Base-by-base conservation (phyloP, 2,797 vertebrate genomes). In the Coccyzus lansbergi region DNA sequence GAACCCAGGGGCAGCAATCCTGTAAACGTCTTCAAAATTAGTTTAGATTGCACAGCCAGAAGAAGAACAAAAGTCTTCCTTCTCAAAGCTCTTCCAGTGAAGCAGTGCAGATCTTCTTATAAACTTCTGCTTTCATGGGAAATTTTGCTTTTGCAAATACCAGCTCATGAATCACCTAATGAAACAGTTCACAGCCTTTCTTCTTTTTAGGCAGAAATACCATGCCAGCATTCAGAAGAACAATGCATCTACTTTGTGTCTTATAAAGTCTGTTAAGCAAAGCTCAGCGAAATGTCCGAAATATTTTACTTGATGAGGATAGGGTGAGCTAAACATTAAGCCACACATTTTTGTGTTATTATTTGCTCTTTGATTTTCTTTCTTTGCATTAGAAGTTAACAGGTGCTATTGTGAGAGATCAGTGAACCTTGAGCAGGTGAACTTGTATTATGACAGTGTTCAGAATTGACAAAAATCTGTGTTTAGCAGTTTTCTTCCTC, bases 321-420 rank as follows among this genome's bases (percentile, higher is more conserved):
- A 83, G 70, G 29, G 17, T 36, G 31, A 93, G 38, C 48, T 67
- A 69, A 92, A 93, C 93, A 86, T 63, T 40, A 91, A 82, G 64
- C 63, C 51, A n/a, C 44, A 4, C 8, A 25, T 28, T 70, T 63
- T 70, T 53, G 16, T 72, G 36, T 62, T 72, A 55, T 56, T 91
- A 67, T 55, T n/a, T 83, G 84, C 52, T 74, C 69, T 78, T 63
- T 86, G 63, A 26, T 55, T 77, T 91, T 83, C 52, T 74, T 86
- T 71, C 15, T 68, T 65, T 80, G 31, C 29, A 77, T 85, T 48
- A 33, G 5, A 78, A 85, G 22, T 86, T 63, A 52, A 33, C 75
- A 81, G 53, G 21, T 44, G 14, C 21, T 82, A 15, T 44, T 90
- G 55, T 38, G 51, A 84, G 51, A 80, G 55, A 29, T 42, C 68